Evolutionary conservation across 2,797 vertebrate species (phyloP).

Genomic region (Iguana delicatissima): DNA sequence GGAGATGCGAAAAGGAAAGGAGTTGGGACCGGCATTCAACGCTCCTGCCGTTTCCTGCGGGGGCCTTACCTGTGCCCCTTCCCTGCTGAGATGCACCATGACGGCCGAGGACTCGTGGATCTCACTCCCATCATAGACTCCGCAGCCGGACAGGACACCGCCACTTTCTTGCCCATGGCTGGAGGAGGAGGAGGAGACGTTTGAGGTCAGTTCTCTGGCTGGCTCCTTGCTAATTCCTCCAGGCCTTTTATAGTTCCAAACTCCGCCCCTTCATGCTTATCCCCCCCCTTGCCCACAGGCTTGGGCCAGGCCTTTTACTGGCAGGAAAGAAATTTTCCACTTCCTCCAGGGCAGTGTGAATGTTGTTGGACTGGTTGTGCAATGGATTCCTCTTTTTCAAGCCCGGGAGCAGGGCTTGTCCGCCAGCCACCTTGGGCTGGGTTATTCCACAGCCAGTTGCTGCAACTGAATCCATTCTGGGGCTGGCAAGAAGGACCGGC

Average conservation of each 20-base stretch:
- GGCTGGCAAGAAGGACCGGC: too few species aligned
- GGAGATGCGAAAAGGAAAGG: too few species aligned
- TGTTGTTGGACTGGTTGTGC: too few species aligned
- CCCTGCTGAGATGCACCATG: slow-evolving; percentile 89
- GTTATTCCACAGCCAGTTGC: too few species aligned
- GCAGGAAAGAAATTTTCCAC: too few species aligned
- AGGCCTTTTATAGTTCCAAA: slow-evolving; percentile 53
- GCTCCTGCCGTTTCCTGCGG: neutral
- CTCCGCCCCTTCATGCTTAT: slow-evolving; percentile 31
- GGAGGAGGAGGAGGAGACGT: neutral
- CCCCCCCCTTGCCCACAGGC: neutral
- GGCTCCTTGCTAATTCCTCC: rapidly evolving
- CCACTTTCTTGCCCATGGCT: slow-evolving; percentile 85
- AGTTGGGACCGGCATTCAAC: too few species aligned
- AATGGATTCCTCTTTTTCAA: too few species aligned
- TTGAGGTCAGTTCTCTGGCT: neutral
- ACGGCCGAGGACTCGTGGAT: slow-evolving; percentile 88
- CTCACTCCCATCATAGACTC: slow-evolving; percentile 89
- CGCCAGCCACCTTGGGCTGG: too few species aligned
- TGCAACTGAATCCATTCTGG: too few species aligned
- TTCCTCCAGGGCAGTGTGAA: too few species aligned
- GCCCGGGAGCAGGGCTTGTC: too few species aligned
- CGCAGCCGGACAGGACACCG: slow-evolving; percentile 89
- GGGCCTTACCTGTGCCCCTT: slow-evolving; percentile 84
- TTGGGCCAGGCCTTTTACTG: too few species aligned